Evolutionary conservation across 2,797 vertebrate genomes (phyloP).

Genomic region (Enteromius radiatus): DNA sequence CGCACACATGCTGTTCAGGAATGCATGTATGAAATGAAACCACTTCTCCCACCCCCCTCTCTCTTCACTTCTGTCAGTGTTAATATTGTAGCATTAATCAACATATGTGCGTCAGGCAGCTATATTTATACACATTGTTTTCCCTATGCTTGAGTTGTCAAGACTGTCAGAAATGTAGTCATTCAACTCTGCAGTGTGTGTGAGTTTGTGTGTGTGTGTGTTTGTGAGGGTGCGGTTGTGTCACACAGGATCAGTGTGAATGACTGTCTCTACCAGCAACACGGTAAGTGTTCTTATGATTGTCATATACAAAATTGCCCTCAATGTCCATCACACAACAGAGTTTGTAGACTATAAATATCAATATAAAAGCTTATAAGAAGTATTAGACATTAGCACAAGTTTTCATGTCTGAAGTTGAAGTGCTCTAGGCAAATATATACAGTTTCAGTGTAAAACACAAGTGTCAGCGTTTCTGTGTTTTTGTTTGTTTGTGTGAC

Average conservation of each 20-base stretch:
- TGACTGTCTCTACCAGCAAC: slow-evolving; percentile 33
- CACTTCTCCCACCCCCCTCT: background rate
- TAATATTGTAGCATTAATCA: slow-evolving; percentile 14
- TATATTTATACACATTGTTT: slow-evolving; percentile 41
- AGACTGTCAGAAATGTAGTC: slow-evolving; percentile 51
- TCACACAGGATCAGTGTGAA: slow-evolving; percentile 50
- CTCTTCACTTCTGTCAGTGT: background rate
- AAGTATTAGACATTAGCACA: background rate
- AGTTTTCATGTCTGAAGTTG: background rate
- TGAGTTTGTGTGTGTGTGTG: background rate
- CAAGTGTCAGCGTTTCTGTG: background rate
- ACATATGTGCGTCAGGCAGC: slow-evolving; percentile 20
- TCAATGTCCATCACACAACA: background rate
- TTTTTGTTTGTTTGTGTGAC: background rate
- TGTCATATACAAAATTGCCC: slow-evolving; percentile 1
- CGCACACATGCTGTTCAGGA: slow-evolving; percentile 41
- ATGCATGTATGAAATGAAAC: slow-evolving; percentile 36
- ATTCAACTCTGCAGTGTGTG: slow-evolving; percentile 30
- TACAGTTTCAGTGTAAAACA: background rate
- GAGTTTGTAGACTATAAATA: background rate
- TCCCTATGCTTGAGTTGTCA: slow-evolving; percentile 21
- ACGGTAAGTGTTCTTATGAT: slow-evolving; percentile 51
- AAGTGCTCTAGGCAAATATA: background rate
- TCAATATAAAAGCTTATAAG: background rate
- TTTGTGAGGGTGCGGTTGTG: slow-evolving; percentile 48